Base-by-base conservation (phyloP, 2,797 vertebrate species). In the Mormyrops attenuatus region DNA sequence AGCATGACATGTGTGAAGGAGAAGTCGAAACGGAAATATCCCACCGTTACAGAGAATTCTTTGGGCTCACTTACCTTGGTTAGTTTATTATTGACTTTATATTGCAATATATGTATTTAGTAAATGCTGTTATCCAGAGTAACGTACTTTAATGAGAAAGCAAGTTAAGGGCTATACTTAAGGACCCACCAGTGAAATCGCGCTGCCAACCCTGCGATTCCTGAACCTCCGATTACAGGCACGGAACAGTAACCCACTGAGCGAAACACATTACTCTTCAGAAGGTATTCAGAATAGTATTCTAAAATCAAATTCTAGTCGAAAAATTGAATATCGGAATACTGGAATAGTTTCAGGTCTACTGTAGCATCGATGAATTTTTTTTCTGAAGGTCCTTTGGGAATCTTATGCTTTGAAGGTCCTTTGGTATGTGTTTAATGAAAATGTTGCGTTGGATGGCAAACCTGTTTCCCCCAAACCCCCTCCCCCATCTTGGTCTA, bases 391-490 rank as follows among this genome's bases (percentile, higher is more conserved):
- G 63, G 86, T 8, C 44, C 5, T 20, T 22, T 63, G 22, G 60
- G 34, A 8, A 38, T 30, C 20, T 34, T n/a, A 17, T 3, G n/a
- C 77, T 89, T 89, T 89, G 44, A 89, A 85, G 55, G 57, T 4
- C 82, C 89, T 20, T 26, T 53, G 84, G 57, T 85, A 41, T 89
- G 84, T 89, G 7, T 73, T 69, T 66, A 53, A 86, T 73, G 89
- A 89, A 89, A 86, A 89, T 85, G 82, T 69, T 50, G 66, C 77
- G 38, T 13, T 55, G 55, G 26, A 30, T 30, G 26, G 26, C 26
- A 30, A 30, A 30, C 26, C 26, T 30, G 26, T 30, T 30, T 30
- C 26, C 34, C 57, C 13, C 4, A 30, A 30, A 30, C 26, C 17
- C 30, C 20, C 20, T 53, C 5, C 57, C 57, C 30, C 30, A 17